A percentile compares a stretch with the other conserved stretches of the same genome.
Evolutionary conservation across 2,888 invertebrate genomes (phyloP).

Genomic region (Clostera curtula): DNA sequence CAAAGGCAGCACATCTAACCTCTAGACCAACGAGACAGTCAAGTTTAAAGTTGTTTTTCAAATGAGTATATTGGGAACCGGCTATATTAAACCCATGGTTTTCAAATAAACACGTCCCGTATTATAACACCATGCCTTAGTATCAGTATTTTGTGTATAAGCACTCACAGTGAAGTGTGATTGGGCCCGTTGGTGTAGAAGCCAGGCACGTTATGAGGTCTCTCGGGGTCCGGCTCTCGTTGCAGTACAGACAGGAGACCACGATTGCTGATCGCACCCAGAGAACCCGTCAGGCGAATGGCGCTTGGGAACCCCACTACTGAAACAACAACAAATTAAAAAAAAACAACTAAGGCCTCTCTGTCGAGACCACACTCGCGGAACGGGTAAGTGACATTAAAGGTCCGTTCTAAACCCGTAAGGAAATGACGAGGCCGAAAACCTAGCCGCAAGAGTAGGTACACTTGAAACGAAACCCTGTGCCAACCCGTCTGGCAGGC

Average conservation of each 20-base stretch:
- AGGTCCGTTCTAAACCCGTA: too few relatives aligned
- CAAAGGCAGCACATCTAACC: too few relatives aligned
- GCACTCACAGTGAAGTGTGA: constrained; percentile 46
- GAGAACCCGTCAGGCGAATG: constrained; percentile 59
- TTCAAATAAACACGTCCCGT: background rate
- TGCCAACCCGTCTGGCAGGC: too few relatives aligned
- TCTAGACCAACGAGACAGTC: too few relatives aligned
- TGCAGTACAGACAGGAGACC: constrained; percentile 42
- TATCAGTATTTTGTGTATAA: background rate
- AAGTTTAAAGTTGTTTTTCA: too few relatives aligned
- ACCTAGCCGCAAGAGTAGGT: too few relatives aligned
- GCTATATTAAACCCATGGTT: too few relatives aligned
- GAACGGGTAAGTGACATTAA: too few relatives aligned
- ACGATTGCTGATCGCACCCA: constrained; percentile 63
- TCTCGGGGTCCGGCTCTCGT: constrained; percentile 55
- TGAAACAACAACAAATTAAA: constrained; percentile 12
- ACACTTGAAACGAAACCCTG: too few relatives aligned
- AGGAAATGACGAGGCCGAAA: too few relatives aligned
- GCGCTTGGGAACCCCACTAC: constrained; percentile 48
- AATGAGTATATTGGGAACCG: too few relatives aligned
- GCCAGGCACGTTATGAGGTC: constrained; percentile 63
- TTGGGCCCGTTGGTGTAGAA: constrained; percentile 48
- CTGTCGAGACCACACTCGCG: background rate
- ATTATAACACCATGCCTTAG: background rate
- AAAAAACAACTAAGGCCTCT: background rate